Percentiles rank a stretch among this genome's conserved stretches.
Conservation (phyloP, 2,797 vertebrate genomes). For the Chiropotes sagulatus region DNA sequence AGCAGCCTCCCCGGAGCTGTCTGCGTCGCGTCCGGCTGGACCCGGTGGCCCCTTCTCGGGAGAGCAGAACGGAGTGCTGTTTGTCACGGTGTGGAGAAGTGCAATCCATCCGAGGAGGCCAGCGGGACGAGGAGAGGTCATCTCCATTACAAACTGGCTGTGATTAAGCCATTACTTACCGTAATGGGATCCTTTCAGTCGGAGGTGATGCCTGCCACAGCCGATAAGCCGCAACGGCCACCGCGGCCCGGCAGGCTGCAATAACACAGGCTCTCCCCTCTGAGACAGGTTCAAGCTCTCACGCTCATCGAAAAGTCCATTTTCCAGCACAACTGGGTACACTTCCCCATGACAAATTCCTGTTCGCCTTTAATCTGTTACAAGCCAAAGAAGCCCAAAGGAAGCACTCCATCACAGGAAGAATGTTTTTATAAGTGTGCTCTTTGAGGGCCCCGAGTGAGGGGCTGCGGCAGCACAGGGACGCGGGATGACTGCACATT, state of each 20-base stretch:
- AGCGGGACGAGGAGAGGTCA: constrained; percentile 48
- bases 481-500: rapidly evolving
- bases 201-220: constrained; percentile 68
- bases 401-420: constrained; percentile 71
- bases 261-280: constrained; percentile 64
- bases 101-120: constrained; percentile 59
- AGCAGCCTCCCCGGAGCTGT: neutral
- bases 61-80: neutral
- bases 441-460: neutral
- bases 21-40: neutral
- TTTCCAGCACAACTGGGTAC: constrained; percentile 80
- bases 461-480: rapidly evolving
- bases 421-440: constrained; percentile 2
- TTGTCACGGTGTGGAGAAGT: constrained; percentile 44
- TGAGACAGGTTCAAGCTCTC: constrained; percentile 68
- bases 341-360: constrained; percentile 78
- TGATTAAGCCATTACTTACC: constrained; percentile 77
- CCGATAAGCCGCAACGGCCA: constrained; percentile 54
- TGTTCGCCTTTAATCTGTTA: constrained; percentile 83
- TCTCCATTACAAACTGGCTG: constrained; percentile 70
- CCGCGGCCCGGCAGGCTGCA: constrained; percentile 41
- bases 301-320: constrained; percentile 79
- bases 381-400: constrained; percentile 75
- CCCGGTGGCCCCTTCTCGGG: neutral
- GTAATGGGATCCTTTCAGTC: constrained; percentile 70